Evolutionary conservation across 2,113 vertebrate genomes (phyloP), one percentile per base, ranked within the genome.

Genomic region (Coptodon rendalli): DNA sequence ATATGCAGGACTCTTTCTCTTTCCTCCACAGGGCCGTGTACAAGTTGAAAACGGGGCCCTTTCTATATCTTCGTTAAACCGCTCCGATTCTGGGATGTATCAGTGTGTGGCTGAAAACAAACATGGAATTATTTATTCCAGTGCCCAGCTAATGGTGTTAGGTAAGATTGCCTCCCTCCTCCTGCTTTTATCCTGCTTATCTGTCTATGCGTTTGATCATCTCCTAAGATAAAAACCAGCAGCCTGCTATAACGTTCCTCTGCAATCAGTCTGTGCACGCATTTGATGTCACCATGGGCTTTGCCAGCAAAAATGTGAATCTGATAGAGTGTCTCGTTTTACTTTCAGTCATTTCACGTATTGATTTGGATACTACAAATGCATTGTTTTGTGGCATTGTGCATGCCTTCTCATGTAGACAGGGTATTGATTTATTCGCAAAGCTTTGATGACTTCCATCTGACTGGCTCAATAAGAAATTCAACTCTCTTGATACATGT

Each of bases 51-150:
- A 98, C 5, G 98, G 98, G 80, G 97, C 97, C 84, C 97, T 99
- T 81, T 97, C 97, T 45, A 97, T 99, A 93, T 93, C 96, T 50
- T 96, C 96, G 80, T 95, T 99, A 93, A 98, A 97, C 91, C 96
- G 98, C 96, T 98, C 97, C 83, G 98, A 99, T 94, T 97, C 97
- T 54, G 98, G 98, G 91, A 98, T 98, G 96, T 99, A 99, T 96
- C 98, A 99, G 19, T 99, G 98, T 95, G 95, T 98, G 94, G 98
- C 98, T 56, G 98, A 99, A 96, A 99, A 99, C 97, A 99, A 99
- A 95, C 98, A 99, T 11, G 98, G 98, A 43, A 95, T 97, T 85
- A 96, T 98, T 95, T 98, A 97, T 94, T 97, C 97, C 27, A 97
- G 96, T 80, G 98, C 98, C 48, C 97, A 99, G 87, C 97, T 99